A percentile compares a stretch with the other conserved stretches of the same genome.
Conservation (phyloP, 2,888 invertebrate genomes). For the Salticus scenicus region DNA sequence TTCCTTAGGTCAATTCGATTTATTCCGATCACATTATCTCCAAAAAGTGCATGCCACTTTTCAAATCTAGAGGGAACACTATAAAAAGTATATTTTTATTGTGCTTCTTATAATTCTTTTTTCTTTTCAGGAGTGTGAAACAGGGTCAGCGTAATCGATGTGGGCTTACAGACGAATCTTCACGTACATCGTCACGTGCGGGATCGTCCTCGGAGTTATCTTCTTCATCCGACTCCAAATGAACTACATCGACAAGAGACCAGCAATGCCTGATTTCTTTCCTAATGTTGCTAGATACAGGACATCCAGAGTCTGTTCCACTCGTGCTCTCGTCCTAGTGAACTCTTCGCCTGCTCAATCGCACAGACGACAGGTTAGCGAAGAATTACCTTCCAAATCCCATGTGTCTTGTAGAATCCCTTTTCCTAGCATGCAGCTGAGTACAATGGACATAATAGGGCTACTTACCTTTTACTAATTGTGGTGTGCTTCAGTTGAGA, state of each 20-base stretch:
- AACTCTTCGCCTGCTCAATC: constrained; percentile 19
- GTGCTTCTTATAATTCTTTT: too few species aligned
- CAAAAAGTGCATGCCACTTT: too few species aligned
- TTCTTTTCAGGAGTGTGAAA: background rate
- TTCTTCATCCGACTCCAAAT: constrained; percentile 17
- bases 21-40: too few species aligned
- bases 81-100: too few species aligned
- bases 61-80: too few species aligned
- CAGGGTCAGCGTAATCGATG: background rate
- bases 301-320: constrained; percentile 6
- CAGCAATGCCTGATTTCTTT: constrained; percentile 10
- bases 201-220: background rate
- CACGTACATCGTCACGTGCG: background rate
- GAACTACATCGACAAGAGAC: background rate
- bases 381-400: too few species aligned
- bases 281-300: constrained; percentile 18
- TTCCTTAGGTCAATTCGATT: too few species aligned
- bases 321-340: constrained; percentile 19
- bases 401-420: too few species aligned
- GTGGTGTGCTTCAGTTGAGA: too few species aligned
- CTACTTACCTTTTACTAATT: too few species aligned
- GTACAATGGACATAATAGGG: too few species aligned
- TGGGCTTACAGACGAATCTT: background rate
- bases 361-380: constrained; percentile 25
- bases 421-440: too few species aligned